These are phyloP conservation scores for Donacobius atricapilla DNA, from an alignment of 2,113 vertebrate species.

Conservation along the genomic window DNA sequence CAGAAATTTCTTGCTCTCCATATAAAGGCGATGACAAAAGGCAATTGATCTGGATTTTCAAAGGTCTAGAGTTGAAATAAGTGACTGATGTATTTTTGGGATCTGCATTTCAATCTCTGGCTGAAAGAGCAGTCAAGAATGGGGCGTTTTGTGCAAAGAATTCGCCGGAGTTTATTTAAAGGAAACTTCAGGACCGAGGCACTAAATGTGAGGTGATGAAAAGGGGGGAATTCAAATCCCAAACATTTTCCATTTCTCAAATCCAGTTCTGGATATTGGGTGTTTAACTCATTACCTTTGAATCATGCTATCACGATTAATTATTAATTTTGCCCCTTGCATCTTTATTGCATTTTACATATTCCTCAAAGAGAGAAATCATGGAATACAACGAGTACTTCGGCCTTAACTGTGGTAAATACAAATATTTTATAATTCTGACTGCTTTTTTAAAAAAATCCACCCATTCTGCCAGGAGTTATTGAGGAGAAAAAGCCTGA, in stretches of 20 bases:
- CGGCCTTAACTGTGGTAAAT: not conserved
- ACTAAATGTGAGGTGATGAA: not conserved
- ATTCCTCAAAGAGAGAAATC: not conserved
- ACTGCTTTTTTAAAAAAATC: not conserved
- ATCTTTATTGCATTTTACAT: not conserved
- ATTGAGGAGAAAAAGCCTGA: slow-evolving; percentile 35
- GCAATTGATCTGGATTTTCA: slow-evolving; percentile 67
- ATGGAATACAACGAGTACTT: not conserved
- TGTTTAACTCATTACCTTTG: slow-evolving; percentile 46
- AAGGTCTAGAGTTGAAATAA: slow-evolving; percentile 60
- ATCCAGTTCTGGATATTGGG: not conserved
- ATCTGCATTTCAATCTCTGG: slow-evolving; percentile 62
- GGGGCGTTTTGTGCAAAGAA: not conserved
- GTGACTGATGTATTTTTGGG: slow-evolving; percentile 44
- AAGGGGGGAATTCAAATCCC: not conserved
- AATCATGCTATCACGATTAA: not conserved
- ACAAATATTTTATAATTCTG: not conserved
- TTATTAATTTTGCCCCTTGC: not conserved
- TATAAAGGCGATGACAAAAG: slow-evolving; percentile 55
- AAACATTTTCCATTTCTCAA: slow-evolving; percentile 9
- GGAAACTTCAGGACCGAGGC: not conserved
- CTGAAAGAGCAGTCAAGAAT: slow-evolving; percentile 41
- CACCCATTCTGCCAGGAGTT: not conserved
- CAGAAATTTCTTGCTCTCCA: not conserved
- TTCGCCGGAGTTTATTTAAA: not conserved